phyloP scores from a whole-genome alignment of 2,113 vertebrate species.

The Reinhardtius hippoglossoides region DNA sequence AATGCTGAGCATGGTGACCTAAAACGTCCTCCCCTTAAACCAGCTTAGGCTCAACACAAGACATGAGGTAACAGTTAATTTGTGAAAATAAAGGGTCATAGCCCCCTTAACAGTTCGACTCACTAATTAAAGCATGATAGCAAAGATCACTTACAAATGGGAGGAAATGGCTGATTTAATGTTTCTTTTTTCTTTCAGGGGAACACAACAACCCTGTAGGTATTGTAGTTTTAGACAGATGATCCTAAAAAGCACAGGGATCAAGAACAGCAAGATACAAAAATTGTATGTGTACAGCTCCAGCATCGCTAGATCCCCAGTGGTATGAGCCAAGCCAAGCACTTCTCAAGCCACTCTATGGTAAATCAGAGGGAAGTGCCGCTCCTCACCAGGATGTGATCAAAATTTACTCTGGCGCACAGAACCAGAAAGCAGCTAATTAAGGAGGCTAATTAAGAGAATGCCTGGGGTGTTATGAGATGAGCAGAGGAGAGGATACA shows the following conservation, averaged over 20 bases:
- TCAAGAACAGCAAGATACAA: background rate
- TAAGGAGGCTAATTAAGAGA: conserved; percentile 75
- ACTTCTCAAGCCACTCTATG: conserved; percentile 8
- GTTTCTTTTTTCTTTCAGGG: no score
- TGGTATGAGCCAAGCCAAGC: background rate
- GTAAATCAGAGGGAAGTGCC: conserved; percentile 34
- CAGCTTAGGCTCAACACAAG: background rate
- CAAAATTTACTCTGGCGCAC: conserved; percentile 57
- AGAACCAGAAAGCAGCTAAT: conserved; percentile 67
- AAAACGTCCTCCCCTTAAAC: background rate
- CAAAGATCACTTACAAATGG: background rate
- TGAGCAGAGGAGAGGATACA: conserved; percentile 43
- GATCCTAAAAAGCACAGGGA: background rate
- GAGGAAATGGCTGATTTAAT: background rate
- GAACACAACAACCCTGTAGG: background rate
- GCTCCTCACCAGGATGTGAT: conserved; percentile 52
- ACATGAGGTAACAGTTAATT: background rate
- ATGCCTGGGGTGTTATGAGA: conserved; percentile 56
- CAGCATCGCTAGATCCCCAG: background rate
- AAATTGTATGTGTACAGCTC: background rate
- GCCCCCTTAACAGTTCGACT: background rate
- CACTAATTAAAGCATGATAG: no score
- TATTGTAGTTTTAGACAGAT: background rate
- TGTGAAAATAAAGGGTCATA: background rate
- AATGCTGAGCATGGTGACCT: background rate